A percentile compares a stretch with the other conserved stretches of the same genome.
Conservation (phyloP, 2,797 vertebrate species). For the Spondyliosoma cantharus region DNA sequence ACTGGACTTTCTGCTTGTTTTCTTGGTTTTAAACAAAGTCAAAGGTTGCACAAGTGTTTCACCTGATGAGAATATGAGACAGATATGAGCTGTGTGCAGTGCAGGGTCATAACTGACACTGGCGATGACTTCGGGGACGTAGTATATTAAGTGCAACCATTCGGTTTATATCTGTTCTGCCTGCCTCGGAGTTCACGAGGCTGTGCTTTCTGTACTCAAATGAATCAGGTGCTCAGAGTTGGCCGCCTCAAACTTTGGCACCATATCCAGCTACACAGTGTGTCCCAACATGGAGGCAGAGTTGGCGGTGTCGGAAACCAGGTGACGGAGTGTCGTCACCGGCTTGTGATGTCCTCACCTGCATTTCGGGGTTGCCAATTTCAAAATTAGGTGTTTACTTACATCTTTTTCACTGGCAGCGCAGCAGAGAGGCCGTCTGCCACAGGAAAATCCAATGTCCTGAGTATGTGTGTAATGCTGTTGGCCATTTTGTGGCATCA, state of each 20-base stretch:
- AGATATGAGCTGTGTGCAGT: background rate
- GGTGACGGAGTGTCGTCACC: slow-evolving; percentile 44
- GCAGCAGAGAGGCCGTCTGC: slow-evolving; percentile 33
- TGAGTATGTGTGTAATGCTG: slow-evolving; percentile 32
- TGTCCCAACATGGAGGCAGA: slow-evolving; percentile 57
- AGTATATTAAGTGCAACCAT: slow-evolving; percentile 8
- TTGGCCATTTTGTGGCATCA: slow-evolving; percentile 26
- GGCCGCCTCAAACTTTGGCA: slow-evolving; percentile 57
- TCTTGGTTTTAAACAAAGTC: slow-evolving; percentile 1
- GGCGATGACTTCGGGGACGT: slow-evolving; percentile 19
- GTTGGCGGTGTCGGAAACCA: slow-evolving; percentile 40
- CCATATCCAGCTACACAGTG: slow-evolving; percentile 35
- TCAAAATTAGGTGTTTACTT: slow-evolving; percentile 51
- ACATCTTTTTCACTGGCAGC: slow-evolving; percentile 51
- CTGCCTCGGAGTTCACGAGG: slow-evolving; percentile 28
- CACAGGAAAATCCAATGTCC: slow-evolving; percentile 23
- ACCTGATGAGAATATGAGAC: background rate
- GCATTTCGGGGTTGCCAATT: slow-evolving; percentile 55
- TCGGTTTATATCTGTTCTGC: slow-evolving; percentile 16
- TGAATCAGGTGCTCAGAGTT: slow-evolving; percentile 58
- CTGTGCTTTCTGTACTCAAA: slow-evolving; percentile 35
- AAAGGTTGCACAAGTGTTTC: slow-evolving; percentile 5
- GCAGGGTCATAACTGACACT: slow-evolving; percentile 3
- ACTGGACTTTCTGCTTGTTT: background rate
- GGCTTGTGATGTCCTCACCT: slow-evolving; percentile 62